Evolutionary conservation across 2,888 invertebrate species (phyloP), one percentile per base, ranked within the genome.

Genomic region (Sinohyriopsis cumingii): DNA sequence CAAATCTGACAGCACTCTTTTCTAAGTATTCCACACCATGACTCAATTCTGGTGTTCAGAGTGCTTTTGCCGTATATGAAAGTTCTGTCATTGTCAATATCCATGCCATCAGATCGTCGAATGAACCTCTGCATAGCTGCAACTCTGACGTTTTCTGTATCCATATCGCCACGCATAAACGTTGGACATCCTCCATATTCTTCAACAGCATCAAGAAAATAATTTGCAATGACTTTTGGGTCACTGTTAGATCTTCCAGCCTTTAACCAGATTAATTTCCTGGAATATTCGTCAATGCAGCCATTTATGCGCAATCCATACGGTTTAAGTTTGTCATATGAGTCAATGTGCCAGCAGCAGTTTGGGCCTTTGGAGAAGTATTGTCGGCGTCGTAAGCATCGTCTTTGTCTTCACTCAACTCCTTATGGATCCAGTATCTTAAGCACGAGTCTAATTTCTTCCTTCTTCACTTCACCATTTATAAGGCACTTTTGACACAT

Each of bases 321-420:
- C 18, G 72, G 71, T 64, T 65, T 73, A 19, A 75, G 56, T 60
- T 77, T 76, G 59, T 77, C 75, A 60, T 73, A 69, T 15, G 64
- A 59, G 59, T 76, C 76, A 53, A 78, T 64, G 65, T 77, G 78
- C 75, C 73, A 77, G 20, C 75, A 55, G 63, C 65, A 69, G 57
- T 77, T 73, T 19, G 78, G 76, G 28, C 78, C 75, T 65, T 56
- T 55, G 18, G 55, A 24, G 45, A 24, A 24, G 57, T 77, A 78
- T 45, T 59, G 63, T 25, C 78, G 63, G 59, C 76, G 62, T 54
- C 45, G 59, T 20, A 77, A 68, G 55, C 73, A 53, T 65, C 71
- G 55, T 59, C 66, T 45, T 67, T 56, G 57, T 20, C 75, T 24
- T 20, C 18, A 22, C 56, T 69, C 55, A 20, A 73, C 59, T 22